A percentile compares a stretch with the other conserved stretches of the same genome.
Conservation (phyloP, 2,113 vertebrate genomes). For the Hydrochoerus hydrochaeris region DNA sequence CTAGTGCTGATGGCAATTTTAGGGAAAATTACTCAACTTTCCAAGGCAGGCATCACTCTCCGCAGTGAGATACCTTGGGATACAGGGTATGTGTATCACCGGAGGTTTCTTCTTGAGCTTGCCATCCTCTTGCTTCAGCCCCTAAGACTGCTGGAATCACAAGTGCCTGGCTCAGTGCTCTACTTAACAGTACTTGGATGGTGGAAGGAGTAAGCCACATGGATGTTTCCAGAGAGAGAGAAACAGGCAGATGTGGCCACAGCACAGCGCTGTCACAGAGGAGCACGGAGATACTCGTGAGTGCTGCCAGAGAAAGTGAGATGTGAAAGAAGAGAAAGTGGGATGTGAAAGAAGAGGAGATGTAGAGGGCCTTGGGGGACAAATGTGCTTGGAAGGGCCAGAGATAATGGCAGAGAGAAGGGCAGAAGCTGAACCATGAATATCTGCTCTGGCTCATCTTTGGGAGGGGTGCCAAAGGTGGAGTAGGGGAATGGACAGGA, state of each 20-base stretch:
- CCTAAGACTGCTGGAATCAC: too few species aligned
- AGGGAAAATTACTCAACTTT: background rate
- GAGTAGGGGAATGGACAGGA: background rate
- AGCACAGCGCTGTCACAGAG: background rate
- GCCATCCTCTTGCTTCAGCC: background rate
- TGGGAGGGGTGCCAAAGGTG: background rate
- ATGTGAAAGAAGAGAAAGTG: background rate
- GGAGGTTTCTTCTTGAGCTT: background rate
- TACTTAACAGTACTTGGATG: background rate
- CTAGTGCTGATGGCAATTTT: background rate
- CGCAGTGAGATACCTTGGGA: background rate
- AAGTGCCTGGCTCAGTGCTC: background rate
- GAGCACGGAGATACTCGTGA: background rate
- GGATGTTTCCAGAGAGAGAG: background rate
- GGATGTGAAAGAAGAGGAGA: background rate
- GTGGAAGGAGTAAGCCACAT: background rate
- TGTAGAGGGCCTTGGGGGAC: background rate
- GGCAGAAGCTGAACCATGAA: background rate
- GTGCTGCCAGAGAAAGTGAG: background rate
- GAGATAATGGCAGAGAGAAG: rapidly evolving
- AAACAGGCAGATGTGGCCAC: background rate
- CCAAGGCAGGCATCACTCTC: background rate
- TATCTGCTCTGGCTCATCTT: background rate
- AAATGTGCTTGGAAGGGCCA: background rate
- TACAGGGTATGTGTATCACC: background rate